A percentile compares a stretch with the other conserved stretches of the same genome.
Evolutionary conservation across 2,113 vertebrate species (phyloP).

Genomic region (Aix galericulata): DNA sequence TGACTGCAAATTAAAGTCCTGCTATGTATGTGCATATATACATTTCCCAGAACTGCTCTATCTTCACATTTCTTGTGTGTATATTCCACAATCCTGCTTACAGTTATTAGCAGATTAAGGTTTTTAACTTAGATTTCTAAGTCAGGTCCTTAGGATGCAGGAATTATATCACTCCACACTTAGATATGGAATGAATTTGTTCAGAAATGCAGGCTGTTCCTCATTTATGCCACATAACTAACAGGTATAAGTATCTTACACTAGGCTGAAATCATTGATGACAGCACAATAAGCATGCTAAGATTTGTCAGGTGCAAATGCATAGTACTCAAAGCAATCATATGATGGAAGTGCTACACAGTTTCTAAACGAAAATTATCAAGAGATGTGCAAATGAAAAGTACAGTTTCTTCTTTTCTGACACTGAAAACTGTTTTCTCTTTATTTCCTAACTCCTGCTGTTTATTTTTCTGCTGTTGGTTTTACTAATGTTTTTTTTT

Average conservation of each 20-base stretch:
- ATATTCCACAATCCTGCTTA: neutral
- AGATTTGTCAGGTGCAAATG: neutral
- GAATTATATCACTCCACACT: neutral
- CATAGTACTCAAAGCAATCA: neutral
- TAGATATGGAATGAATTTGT: neutral
- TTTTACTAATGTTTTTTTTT: neutral
- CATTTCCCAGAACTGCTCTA: neutral
- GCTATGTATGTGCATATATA: conserved; percentile 79
- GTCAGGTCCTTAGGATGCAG: neutral
- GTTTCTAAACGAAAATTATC: neutral
- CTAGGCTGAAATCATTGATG: neutral
- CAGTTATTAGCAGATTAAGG: neutral
- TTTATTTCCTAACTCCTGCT: neutral
- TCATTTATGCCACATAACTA: neutral
- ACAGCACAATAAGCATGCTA: neutral
- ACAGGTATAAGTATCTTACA: neutral
- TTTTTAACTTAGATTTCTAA: neutral
- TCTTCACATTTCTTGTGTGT: neutral
- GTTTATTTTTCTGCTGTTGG: neutral
- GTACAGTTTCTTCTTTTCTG: neutral
- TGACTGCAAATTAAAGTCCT: conserved; percentile 92
- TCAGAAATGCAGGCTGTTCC: neutral
- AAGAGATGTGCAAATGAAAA: neutral
- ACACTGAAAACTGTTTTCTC: neutral
- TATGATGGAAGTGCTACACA: neutral